A percentile compares a stretch with the other conserved stretches of the same genome.
Evolutionary conservation across 2,797 vertebrate genomes (phyloP).

Genomic region (Pristis pectinata): DNA sequence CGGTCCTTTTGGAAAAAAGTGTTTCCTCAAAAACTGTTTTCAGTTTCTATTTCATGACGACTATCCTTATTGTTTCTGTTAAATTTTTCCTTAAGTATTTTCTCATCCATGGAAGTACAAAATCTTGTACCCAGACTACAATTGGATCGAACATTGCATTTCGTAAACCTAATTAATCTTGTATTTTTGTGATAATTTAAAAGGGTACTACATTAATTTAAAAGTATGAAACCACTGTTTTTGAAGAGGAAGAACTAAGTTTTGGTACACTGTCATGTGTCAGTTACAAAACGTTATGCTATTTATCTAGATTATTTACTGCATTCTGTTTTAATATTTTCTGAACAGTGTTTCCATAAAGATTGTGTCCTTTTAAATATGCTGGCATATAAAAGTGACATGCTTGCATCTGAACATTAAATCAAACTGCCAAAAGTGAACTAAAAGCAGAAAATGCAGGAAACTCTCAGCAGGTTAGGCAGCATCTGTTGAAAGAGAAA

Average conservation of each 20-base stretch:
- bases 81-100: background rate
- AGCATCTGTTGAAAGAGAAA: no score
- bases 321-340: background rate
- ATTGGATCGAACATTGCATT: background rate
- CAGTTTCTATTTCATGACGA: background rate
- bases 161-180: background rate
- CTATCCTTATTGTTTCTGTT: background rate
- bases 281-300: background rate
- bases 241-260: background rate
- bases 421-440: background rate
- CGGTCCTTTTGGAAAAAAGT: background rate
- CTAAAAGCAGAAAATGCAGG: no score
- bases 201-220: background rate
- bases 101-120: background rate
- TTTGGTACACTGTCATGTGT: background rate
- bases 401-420: background rate
- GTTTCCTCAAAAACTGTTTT: background rate
- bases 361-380: background rate
- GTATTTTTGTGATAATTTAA: background rate
- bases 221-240: background rate
- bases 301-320: constrained; percentile 30
- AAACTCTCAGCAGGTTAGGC: no score
- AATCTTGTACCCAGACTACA: background rate
- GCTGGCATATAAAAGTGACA: background rate
- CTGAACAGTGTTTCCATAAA: background rate